Evolutionary conservation across 1,140 invertebrate genomes (phyloP), one percentile per base, ranked within the genome.

Genomic region (Mya arenaria): DNA sequence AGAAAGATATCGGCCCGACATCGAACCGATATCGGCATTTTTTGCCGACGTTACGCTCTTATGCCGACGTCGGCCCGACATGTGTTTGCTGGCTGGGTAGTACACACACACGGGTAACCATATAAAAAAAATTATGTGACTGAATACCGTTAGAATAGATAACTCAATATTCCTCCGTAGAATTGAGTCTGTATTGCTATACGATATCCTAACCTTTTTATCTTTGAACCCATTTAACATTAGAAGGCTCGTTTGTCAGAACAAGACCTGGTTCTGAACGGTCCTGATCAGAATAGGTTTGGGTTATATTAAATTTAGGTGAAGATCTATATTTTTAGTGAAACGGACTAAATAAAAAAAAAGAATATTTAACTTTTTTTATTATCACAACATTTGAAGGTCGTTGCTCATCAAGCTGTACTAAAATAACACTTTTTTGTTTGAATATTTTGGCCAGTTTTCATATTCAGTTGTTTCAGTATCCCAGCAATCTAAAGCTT

Each of bases 391-490:
- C 3, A 63, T 63, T 63, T 63, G 60, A 63, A 63, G 60, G 60
- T 63, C 60, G 60, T 63, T 63, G 60, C 60, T 63, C 60, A 63
- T 63, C 60, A 63, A 63, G 60, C 60, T 63, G 60, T 63, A 63
- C 60, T 63, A 63, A 63, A 63, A 63, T 63, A 63, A 63, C 60
- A 63, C 60, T 63, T 63, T 63, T 63, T 63, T 63, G 60, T 63
- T 5, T 63, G 60, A 63, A 63, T 63, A 63, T 63, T 63, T 63
- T 32, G 60, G 60, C 60, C 60, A 63, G 60, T 63, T 63, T 63
- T 63, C 60, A 63, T 63, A 63, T 63, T 63, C 60, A 63, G 60
- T 63, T 25, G 60, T 63, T 63, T 63, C 60, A 63, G 60, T 63
- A 63, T 63, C 60, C 60, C 60, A 63, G 60, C 60, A 63, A 63